Conservation (phyloP, 2,888 invertebrate species). For the Pteria penguin region DNA sequence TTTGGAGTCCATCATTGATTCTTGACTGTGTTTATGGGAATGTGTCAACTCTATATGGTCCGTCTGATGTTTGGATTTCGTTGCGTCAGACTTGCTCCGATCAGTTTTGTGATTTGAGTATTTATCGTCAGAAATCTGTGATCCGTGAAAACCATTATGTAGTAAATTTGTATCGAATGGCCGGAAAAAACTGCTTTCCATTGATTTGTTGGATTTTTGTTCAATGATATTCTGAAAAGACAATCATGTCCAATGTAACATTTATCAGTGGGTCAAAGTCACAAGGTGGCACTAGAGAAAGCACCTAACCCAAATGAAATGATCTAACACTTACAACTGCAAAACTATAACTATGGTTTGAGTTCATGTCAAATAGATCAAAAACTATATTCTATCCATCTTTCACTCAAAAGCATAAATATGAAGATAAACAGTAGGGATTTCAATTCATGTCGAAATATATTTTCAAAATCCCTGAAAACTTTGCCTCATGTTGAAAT, state of each 20-base stretch:
- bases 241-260: background rate
- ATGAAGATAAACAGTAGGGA: no score
- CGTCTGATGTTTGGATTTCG: background rate
- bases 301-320: no score
- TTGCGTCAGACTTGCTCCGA: background rate
- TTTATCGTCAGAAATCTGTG: constrained; percentile 30
- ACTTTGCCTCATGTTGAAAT: no score
- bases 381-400: no score
- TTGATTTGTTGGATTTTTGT: constrained; percentile 42
- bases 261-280: no score
- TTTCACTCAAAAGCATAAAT: no score
- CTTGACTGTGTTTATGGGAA: background rate
- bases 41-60: background rate
- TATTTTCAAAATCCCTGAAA: no score
- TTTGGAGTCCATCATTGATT: background rate
- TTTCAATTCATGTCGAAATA: no score
- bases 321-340: no score
- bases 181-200: constrained; percentile 61
- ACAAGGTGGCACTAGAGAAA: no score
- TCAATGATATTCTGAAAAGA: constrained; percentile 13
- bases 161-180: constrained; percentile 67
- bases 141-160: constrained; percentile 52
- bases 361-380: no score
- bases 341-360: no score
- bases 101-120: constrained; percentile 7